Conservation (phyloP, 2,797 vertebrate species). For the Phyllotis vaccarum region DNA sequence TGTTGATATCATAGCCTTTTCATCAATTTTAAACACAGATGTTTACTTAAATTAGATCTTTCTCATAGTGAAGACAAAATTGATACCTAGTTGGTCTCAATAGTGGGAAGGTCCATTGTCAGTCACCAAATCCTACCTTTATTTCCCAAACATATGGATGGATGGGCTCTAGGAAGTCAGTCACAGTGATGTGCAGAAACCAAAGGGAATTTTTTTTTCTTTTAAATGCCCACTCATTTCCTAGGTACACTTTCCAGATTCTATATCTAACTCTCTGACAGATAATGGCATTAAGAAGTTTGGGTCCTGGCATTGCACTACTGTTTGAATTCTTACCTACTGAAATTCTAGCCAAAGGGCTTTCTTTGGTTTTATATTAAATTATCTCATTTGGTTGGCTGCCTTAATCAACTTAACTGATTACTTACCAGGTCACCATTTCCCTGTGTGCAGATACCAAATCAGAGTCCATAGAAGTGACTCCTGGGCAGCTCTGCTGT, state of each 20-base stretch:
- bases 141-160: background rate
- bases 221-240: background rate
- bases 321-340: slow-evolving; percentile 63
- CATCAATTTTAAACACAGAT: background rate
- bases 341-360: slow-evolving; percentile 66
- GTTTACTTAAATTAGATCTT: slow-evolving; percentile 6
- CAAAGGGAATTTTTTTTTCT: background rate
- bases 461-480: background rate
- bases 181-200: background rate
- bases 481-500: background rate
- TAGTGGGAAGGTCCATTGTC: background rate
- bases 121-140: background rate
- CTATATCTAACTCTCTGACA: slow-evolving; percentile 34
- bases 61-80: background rate
- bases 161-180: background rate
- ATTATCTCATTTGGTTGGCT: slow-evolving; percentile 47
- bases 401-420: slow-evolving; percentile 63
- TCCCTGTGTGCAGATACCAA: slow-evolving; percentile 27
- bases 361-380: slow-evolving; percentile 59
- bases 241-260: slow-evolving; percentile 36
- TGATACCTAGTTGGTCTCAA: background rate
- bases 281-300: slow-evolving; percentile 48
- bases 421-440: slow-evolving; percentile 27
- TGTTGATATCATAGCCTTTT: background rate
- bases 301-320: background rate